Evolutionary conservation across 2,797 vertebrate species (phyloP).

Genomic region (Amblyopsis hoosieri): DNA sequence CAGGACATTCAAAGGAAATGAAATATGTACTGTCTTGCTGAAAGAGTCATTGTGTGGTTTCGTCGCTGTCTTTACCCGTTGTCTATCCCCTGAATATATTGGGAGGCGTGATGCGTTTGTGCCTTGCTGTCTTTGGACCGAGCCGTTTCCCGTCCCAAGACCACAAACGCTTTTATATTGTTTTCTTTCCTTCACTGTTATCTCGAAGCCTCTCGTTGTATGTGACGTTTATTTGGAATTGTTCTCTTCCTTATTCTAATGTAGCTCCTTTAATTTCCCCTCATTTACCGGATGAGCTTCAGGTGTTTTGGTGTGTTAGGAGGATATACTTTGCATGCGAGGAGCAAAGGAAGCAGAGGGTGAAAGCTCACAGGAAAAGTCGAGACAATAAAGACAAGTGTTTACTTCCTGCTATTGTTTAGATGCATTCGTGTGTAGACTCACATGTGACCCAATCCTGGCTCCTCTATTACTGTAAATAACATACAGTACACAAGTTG

Average conservation of each 20-base stretch:
- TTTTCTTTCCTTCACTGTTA: constrained; percentile 38
- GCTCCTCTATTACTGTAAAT: neutral
- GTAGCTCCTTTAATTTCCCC: constrained; percentile 20
- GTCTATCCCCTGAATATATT: constrained; percentile 47
- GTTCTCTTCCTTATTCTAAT: constrained; percentile 38
- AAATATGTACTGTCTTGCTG: constrained; percentile 39
- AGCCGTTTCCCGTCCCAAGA: constrained; percentile 45
- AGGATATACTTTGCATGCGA: neutral
- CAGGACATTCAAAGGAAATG: constrained; percentile 58
- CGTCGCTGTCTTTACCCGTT: constrained; percentile 41
- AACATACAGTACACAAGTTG: neutral
- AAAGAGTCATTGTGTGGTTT: constrained; percentile 40
- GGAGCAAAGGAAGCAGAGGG: constrained; percentile 29
- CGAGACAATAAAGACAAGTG: constrained; percentile 21
- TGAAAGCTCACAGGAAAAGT: constrained; percentile 14
- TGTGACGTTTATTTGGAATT: constrained; percentile 53
- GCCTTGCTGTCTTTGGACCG: constrained; percentile 64
- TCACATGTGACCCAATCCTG: neutral
- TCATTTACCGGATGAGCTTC: constrained; percentile 49
- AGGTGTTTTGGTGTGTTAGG: constrained; percentile 34
- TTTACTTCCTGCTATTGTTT: constrained; percentile 61
- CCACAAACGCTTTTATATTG: neutral
- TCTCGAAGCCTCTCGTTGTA: constrained; percentile 43
- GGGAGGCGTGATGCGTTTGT: constrained; percentile 28
- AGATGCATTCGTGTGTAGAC: constrained; percentile 15